These are phyloP conservation scores for Atethmia centrago DNA, from an alignment of 2,888 invertebrate genomes.

Conservation along the genomic window DNA sequence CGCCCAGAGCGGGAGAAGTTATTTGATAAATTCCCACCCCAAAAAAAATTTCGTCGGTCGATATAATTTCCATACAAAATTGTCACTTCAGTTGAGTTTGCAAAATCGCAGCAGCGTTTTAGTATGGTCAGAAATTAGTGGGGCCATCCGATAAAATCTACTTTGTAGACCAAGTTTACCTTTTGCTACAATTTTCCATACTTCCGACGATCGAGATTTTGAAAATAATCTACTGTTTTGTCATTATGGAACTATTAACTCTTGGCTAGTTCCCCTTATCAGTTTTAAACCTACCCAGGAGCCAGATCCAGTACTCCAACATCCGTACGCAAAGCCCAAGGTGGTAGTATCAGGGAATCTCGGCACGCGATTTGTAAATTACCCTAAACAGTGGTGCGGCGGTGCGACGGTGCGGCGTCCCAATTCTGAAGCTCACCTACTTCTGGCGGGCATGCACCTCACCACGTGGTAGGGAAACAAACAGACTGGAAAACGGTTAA, in stretches of 20 bases:
- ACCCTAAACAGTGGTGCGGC: constrained; percentile 63
- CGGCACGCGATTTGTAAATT: constrained; percentile 80
- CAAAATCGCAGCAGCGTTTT: background rate
- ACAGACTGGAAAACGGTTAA: constrained; percentile 1
- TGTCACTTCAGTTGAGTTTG: background rate
- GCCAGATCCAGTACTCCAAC: constrained; percentile 31
- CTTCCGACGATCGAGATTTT: too few species aligned
- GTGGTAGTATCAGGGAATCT: constrained; percentile 62
- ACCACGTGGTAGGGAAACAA: constrained; percentile 29
- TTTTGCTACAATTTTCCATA: too few species aligned
- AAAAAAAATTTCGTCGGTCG: too few species aligned
- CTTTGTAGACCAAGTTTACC: background rate
- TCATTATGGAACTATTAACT: too few species aligned
- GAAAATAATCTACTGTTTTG: background rate
- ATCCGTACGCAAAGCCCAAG: constrained; percentile 21
- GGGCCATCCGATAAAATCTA: too few species aligned
- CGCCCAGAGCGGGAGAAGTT: too few species aligned
- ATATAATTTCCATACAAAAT: background rate
- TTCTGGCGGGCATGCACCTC: constrained; percentile 53
- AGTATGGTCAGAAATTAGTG: background rate
- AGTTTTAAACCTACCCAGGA: background rate
- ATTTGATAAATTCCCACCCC: too few species aligned
- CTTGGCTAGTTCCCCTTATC: background rate
- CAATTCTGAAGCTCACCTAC: constrained; percentile 57
- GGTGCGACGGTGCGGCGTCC: constrained; percentile 26